Base-by-base conservation (phyloP, 2,113 vertebrate genomes). In the Brienomyrus longianalis region DNA sequence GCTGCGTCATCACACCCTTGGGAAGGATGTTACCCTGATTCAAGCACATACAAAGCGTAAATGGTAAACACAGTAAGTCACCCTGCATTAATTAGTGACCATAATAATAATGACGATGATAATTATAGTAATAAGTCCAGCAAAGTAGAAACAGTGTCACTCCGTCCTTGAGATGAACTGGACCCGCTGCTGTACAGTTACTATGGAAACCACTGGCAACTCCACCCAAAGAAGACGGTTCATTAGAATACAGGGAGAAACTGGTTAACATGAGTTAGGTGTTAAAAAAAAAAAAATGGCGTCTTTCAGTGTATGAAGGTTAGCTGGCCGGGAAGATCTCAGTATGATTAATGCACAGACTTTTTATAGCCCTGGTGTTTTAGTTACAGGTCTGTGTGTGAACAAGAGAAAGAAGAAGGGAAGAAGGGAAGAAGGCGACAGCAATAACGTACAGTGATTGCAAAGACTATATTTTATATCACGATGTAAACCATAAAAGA, bases 301-400 rank as follows among this genome's bases (percentile, higher is more conserved):
- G 27, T 87, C 85, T 87, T 87, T 21, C 85, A 87, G 51, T 54
- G 51, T 27, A 87, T 87, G 85, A 56, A 87, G 85, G 48, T 48
- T 84, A 87, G 85, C 85, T 35, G n/a, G 85, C 35, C 51, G 51
- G 50, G 84, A 86, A 50, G 51, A 87, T 31, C 85, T 87, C 85
- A 21, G 51, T 35, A 56, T 87, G 48, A 87, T 87, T 87, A 87
- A 87, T 87, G 51, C 85, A 87, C 1, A 35, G 85, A 17, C 85
- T 87, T 54, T 54, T 52, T 87, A 56, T 87, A 87, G 51, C 85
- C 85, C 85, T 19, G n/a, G 39, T 45, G 35, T 84, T 48, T 84
- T 47, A 84, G 43, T 48, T 48, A 35, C 85, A 54, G 51, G 51
- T 87, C 13, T 27, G 85, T 39, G 17, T 19, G 85, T 86, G 59